Evolutionary conservation across 2,113 vertebrate species (phyloP), one percentile per base, ranked within the genome.

Genomic region (Sprattus sprattus): DNA sequence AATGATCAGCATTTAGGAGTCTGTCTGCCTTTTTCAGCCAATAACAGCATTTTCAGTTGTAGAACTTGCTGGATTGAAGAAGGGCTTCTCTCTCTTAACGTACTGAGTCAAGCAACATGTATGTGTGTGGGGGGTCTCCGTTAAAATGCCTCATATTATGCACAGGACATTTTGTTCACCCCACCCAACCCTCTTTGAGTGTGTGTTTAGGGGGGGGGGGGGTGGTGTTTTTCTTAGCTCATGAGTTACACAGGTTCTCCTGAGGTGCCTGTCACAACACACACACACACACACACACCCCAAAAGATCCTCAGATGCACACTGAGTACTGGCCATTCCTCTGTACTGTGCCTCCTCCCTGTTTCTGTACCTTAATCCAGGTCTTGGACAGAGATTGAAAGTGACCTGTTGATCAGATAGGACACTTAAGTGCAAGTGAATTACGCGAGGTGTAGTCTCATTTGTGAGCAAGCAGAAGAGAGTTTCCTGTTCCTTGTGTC

Each of bases 51-150:
- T 32, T 78, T 32, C 25, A 32, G 32, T 78, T 78, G 71, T 78
- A 39, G 71, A 78, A 78, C 13, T 32, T 78, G 71, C 71, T 78
- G 71, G 71, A 78, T 78, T 78, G 71, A 78, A 32, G 28, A 78
- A 78, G 71, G 71, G 71, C 71, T 39, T 78, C 28, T 78, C 32
- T 78, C 28, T 78, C 71, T 78, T 39, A 15, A 32, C 15, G 28
- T 78, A 32, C 13, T 78, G 25, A 78, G 32, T 78, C 28, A 32
- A 78, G 28, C 71, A 78, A 78, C 71, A 78, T 11, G 13, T 71
- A 32, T 13, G 13, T 78, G 25, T 64, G 28, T 78, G 71, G 28
- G 15, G n/a, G 64, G 28, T 16, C 28, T 32, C 13, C 4, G 71
- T 78, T 16, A 39, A 39, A 32, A 78, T 78, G 13, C 28, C 71